Percentiles rank a stretch among this genome's conserved stretches.
Evolutionary conservation across 2,113 vertebrate genomes (phyloP).

Genomic region (Eonycteris spelaea): DNA sequence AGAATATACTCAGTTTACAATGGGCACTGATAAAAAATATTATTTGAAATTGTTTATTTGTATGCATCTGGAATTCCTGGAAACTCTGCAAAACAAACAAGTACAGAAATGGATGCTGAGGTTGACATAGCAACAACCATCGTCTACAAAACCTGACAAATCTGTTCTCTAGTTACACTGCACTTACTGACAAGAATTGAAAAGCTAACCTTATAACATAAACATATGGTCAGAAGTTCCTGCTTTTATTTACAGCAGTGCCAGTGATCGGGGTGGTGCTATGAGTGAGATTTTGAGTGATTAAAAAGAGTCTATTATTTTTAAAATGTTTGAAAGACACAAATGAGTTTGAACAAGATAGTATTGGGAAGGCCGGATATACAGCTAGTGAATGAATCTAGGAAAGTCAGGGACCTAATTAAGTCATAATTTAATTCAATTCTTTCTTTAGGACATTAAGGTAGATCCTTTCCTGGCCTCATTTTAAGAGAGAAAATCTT

Average conservation of each 20-base stretch:
- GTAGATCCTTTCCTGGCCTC: neutral
- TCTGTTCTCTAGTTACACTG: neutral
- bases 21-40: neutral
- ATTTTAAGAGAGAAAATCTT: neutral
- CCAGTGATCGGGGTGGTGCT: neutral
- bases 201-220: slow-evolving; percentile 2
- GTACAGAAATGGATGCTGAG: neutral
- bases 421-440: neutral
- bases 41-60: neutral
- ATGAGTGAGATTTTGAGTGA: neutral
- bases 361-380: neutral
- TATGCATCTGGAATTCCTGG: neutral
- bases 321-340: neutral
- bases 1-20: neutral
- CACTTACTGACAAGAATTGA: neutral
- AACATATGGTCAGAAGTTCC: neutral
- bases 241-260: neutral
- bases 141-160: neutral
- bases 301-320: neutral
- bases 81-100: neutral
- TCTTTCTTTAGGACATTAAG: neutral
- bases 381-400: neutral
- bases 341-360: neutral
- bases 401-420: neutral
- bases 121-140: neutral